Evolutionary conservation across 30 jellyfish, hydroid and myxozoan species (phyloP), one percentile per base, ranked within the genome.

Genomic region (Turritopsis dohrnii): DNA sequence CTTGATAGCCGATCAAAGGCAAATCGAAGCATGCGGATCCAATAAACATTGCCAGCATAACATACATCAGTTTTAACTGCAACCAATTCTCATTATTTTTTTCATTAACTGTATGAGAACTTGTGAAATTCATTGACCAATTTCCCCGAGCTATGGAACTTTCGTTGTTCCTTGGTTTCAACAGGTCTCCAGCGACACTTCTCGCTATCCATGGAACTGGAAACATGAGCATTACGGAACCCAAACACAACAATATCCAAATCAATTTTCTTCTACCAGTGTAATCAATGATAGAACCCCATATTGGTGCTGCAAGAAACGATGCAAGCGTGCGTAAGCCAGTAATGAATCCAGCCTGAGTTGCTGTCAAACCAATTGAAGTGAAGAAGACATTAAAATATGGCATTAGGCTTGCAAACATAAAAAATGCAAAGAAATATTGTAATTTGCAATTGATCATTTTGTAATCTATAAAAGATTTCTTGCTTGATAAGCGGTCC

Each of bases 261-360:
- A 69, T 69, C 23, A 69, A 69, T 69, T 69, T 69, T 27, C 28
- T 23, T 23, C 22, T 23, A 21, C 77, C 77, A 27, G 77, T 69
- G 22, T 69, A 69, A 69, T 69, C 77, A 69, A 69, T 27, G 17
- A 69, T n/a, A 69, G 22, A 16, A n/a, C 77, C 77, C 31, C 77
- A 69, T 7, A 77, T 25, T 1, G 85, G 85, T 13, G 79, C 41
- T 16, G 85, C 85, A 77, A 77, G n/a, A 77, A 77, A 60, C 25
- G 76, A 54, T 0, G 76, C 27, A 22, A 77, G 28, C 41, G 85
- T 17, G 24, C 85, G 71, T 13, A 77, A 25, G 18, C 85, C 85
- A 19, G 71, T 60, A 29, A 77, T 77, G 23, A 77, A 29, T 26
- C 85, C 85, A 28, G 85, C 85, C 1, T 77, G 52, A 30, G 85